Percentiles rank a stretch among this genome's conserved stretches.
phyloP scores from a whole-genome alignment of 2,797 vertebrate species.

The Lophotriccus pileatus region DNA sequence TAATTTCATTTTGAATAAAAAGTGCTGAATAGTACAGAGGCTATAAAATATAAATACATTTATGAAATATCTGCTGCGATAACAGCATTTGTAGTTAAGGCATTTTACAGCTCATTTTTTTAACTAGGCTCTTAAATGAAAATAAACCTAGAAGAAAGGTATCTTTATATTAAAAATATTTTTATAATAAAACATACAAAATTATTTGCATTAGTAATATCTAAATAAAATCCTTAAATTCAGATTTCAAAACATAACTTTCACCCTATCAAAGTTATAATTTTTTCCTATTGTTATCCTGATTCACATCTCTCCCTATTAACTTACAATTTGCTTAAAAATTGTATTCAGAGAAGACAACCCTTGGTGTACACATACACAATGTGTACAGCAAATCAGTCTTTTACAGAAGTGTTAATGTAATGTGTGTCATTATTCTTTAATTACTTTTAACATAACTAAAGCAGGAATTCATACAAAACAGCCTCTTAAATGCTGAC shows the following conservation, averaged over 20 bases:
- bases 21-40: background rate
- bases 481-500: background rate
- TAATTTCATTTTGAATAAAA: background rate
- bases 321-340: background rate
- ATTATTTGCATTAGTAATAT: background rate
- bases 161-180: background rate
- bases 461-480: background rate
- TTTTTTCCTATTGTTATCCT: background rate
- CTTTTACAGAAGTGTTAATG: background rate
- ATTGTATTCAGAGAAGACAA: background rate
- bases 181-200: background rate
- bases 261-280: background rate
- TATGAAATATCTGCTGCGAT: background rate
- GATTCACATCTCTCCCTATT: background rate
- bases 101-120: background rate
- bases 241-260: background rate
- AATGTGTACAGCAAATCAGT: background rate
- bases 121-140: background rate
- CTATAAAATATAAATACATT: background rate
- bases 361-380: background rate
- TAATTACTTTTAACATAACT: background rate
- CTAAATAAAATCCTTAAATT: background rate
- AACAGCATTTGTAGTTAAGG: background rate
- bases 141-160: background rate
- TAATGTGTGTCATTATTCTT: background rate